These are phyloP conservation scores for Alces alces DNA, from an alignment of 2,113 vertebrate species.

Conservation along the genomic window DNA sequence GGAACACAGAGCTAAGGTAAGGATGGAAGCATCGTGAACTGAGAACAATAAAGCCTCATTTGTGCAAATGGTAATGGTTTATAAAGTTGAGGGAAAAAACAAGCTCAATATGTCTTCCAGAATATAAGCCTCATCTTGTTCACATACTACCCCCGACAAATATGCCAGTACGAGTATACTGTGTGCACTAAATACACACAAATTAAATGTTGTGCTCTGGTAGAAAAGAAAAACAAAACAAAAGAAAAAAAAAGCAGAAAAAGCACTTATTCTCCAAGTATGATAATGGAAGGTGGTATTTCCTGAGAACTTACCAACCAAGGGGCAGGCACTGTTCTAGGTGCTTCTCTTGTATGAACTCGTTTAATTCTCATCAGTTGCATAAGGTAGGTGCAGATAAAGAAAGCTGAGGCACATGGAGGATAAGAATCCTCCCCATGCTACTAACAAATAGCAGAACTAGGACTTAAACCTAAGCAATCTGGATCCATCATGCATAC, in stretches of 20 bases:
- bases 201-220: background rate
- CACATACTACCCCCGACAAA: background rate
- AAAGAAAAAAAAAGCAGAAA: background rate
- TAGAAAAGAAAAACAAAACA: background rate
- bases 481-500: background rate
- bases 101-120: background rate
- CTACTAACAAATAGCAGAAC: background rate
- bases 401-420: background rate
- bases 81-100: background rate
- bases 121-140: background rate
- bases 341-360: background rate
- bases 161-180: background rate
- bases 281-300: background rate
- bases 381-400: background rate
- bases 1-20: background rate
- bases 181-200: background rate
- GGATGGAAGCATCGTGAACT: background rate
- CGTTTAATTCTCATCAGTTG: background rate
- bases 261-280: background rate
- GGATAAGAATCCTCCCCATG: background rate
- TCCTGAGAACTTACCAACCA: background rate
- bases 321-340: background rate
- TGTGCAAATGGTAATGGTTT: background rate
- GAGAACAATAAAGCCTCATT: background rate
- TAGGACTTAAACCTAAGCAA: background rate